Conservation (phyloP, 30 jellyfish, hydroid and myxozoan species). For the Aurelia sp. region DNA sequence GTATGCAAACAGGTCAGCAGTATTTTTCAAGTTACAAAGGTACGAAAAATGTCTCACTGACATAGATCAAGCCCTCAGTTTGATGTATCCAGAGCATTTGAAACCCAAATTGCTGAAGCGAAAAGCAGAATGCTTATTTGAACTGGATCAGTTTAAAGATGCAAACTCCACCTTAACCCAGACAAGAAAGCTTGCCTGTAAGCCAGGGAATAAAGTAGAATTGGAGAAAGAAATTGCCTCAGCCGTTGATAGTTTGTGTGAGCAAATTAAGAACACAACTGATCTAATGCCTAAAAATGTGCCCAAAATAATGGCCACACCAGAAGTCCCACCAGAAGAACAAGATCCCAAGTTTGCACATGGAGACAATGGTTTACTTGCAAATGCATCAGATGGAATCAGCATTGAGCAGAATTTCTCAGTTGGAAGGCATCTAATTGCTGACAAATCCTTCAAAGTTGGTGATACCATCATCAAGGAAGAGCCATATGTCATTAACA, state of each 20-base stretch:
- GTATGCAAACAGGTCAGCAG: constrained; percentile 95
- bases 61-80: constrained; percentile 59
- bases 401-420: constrained; percentile 3
- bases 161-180: constrained; percentile 27
- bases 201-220: background rate
- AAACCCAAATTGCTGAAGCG: constrained; percentile 47
- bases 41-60: constrained; percentile 75
- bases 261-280: background rate
- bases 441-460: constrained; percentile 47
- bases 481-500: constrained; percentile 85
- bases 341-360: background rate
- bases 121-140: constrained; percentile 49
- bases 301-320: too few species aligned
- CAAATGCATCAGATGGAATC: constrained; percentile 30
- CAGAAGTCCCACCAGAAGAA: background rate
- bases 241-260: constrained; percentile 3
- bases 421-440: constrained; percentile 79
- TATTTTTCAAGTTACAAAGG: constrained; percentile 36
- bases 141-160: constrained; percentile 9
- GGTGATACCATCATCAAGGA: constrained; percentile 79
- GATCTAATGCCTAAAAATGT: background rate
- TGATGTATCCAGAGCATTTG: constrained; percentile 51
- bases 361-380: constrained; percentile 10
- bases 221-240: background rate
- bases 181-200: constrained; percentile 7